Percentiles rank a stretch among this genome's conserved stretches.
Conservation (phyloP, 2,113 vertebrate species). For the Leiothrix lutea region DNA sequence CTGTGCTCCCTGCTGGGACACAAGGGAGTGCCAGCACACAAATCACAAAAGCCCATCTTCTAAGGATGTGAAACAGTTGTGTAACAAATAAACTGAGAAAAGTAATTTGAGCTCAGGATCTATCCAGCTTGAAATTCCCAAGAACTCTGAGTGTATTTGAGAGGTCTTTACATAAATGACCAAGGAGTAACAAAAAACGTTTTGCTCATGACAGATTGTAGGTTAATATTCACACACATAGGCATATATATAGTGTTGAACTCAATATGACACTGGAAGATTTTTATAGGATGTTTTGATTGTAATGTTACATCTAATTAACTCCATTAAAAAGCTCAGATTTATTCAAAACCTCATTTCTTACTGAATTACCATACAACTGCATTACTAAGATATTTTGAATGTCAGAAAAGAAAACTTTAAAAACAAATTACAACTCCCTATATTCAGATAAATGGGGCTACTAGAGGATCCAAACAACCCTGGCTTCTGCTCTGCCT, state of each 20-base stretch:
- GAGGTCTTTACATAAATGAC: not conserved
- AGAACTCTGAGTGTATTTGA: not conserved
- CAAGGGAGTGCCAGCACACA: not conserved
- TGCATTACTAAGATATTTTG: not conserved
- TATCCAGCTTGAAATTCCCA: not conserved
- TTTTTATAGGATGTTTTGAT: not conserved
- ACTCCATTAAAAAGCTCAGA: not conserved
- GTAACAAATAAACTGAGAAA: not conserved
- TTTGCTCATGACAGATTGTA: not conserved
- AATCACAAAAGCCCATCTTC: not conserved
- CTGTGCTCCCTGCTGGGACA: not conserved
- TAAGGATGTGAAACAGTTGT: not conserved
- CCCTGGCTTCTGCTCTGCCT: not conserved
- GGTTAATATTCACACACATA: not conserved
- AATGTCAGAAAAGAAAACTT: not conserved
- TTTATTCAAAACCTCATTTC: not conserved
- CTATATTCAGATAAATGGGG: not conserved
- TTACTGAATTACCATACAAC: not conserved
- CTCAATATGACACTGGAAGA: not conserved
- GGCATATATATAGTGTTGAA: not conserved
- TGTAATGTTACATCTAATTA: not conserved
- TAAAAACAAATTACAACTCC: not conserved
- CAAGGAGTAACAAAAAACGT: not conserved
- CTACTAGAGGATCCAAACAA: not conserved
- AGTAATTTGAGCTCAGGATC: not conserved